Base-by-base conservation (phyloP, 64 coral and sea anemone species). In the Platygyra sinensis region DNA sequence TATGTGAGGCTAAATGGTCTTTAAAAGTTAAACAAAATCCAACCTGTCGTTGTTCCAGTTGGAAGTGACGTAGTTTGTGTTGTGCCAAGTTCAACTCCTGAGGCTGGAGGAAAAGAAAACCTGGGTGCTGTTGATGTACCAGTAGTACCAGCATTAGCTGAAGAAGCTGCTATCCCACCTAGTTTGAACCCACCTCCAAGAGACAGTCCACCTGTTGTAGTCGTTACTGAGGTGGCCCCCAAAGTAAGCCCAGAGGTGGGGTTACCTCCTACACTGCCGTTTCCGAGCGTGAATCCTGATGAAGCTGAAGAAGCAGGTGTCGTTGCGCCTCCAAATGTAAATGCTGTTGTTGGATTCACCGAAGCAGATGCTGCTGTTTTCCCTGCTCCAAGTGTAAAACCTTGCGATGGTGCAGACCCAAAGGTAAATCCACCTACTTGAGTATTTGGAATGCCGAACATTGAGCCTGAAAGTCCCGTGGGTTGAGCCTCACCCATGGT, bases 241-340 rank as follows among this genome's bases (percentile, higher is more conserved):
- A 72, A 9, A 5, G 57, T 24, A 65, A 88, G 24, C 25, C 39
- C 39, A 46, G 39, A 46, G 6, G 4, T 46, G 39, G 39, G 39
- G 39, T 72, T 80, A 50, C 80, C n/a, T 49, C 73, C 72, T 60
- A 36, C 29, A 60, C 20, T 31, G n/a, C 2, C 42, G 6, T 39
- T 72, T 52, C 55, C 22, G 19, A 83, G 19, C 3, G 50, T 78
- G 22, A 90, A 80, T 16, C 76, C 76, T 52, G 67, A 61, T n/a
- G 82, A 14, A 22, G 69, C 74, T 25, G 86, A 32, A 60, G 80
- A 52, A 38, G 76, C 11, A 27, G 52, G 39, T 30, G 59, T 51
- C 89, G 92, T 78, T 16, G 67, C 62, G 15, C 55, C 67, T 62
- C 67, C 89, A 92, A 86, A 76, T 16, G 86, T 67, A 90, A 98